Percentiles rank a stretch among this genome's conserved stretches.
Conservation (phyloP, 2,113 vertebrate species). For the Paradoxurus hermaphroditus region DNA sequence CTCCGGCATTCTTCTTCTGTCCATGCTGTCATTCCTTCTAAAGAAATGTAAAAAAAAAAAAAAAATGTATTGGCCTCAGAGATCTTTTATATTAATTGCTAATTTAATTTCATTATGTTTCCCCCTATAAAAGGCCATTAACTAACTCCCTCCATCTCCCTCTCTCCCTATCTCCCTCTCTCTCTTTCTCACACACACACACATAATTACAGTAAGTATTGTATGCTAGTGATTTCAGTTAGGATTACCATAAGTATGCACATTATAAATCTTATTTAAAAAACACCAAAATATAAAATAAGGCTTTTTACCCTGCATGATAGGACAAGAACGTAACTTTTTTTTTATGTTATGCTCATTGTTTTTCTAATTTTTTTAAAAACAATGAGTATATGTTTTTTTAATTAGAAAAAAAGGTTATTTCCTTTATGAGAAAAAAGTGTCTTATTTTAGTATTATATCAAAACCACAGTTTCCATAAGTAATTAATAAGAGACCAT, state of each 20-base stretch:
- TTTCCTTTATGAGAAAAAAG: not conserved
- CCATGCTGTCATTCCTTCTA: conserved; percentile 94
- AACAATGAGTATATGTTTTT: not conserved
- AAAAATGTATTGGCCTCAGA: not conserved
- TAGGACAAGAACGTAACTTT: not conserved
- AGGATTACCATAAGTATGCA: not conserved
- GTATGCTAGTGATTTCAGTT: not conserved
- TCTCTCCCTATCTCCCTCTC: not conserved
- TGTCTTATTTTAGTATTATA: not conserved
- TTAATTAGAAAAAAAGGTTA: not conserved
- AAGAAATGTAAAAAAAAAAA: conserved; percentile 27
- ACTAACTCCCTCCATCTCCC: not conserved
- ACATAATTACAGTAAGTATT: not conserved
- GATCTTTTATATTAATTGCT: not conserved
- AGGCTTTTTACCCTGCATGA: not conserved
- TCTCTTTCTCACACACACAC: not conserved
- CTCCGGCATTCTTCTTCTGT: conserved; percentile 98
- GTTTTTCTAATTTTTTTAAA: not conserved
- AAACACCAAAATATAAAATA: not conserved
- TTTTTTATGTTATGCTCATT: not conserved
- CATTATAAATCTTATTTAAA: not conserved
- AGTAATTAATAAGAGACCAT: not conserved
- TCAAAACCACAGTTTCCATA: not conserved
- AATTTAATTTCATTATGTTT: not conserved
- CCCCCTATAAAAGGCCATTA: not conserved